phyloP scores from a whole-genome alignment of 2,113 vertebrate genomes.

The Martes martes region DNA sequence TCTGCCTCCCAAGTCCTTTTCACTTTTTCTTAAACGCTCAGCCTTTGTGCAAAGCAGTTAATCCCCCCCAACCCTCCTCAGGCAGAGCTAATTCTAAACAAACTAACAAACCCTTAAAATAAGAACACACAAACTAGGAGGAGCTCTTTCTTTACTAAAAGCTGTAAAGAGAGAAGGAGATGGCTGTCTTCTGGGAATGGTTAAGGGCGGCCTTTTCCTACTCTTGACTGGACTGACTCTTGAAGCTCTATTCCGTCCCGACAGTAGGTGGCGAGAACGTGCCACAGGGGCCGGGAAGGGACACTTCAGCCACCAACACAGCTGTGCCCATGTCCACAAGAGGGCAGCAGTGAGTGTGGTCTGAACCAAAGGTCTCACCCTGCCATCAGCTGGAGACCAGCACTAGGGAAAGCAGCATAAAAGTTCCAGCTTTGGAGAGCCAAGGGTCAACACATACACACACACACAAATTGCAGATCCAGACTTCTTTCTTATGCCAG shows the following conservation, averaged over 20 bases:
- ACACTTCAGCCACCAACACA: neutral
- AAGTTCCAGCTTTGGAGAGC: neutral
- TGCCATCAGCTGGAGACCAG: neutral
- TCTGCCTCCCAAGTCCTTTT: neutral
- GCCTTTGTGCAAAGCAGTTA: neutral
- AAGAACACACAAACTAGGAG: neutral
- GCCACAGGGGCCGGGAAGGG: neutral
- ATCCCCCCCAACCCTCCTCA: neutral
- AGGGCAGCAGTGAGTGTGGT: constrained; percentile 21
- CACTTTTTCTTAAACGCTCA: neutral
- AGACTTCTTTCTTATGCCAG: neutral
- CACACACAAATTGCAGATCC: neutral
- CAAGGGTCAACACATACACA: neutral
- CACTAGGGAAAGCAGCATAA: neutral
- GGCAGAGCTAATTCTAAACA: neutral
- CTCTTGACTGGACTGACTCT: accelerated
- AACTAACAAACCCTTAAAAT: neutral
- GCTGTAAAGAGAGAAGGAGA: neutral
- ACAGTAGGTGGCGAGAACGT: neutral
- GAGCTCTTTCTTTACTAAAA: neutral
- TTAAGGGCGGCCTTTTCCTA: neutral
- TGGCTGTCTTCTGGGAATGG: neutral
- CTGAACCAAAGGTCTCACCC: neutral
- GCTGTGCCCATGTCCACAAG: constrained; percentile 44
- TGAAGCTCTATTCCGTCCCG: neutral